These are phyloP conservation scores for Lasioglossum lativentre DNA, from an alignment of 2,888 invertebrate genomes.

Conservation along the genomic window DNA sequence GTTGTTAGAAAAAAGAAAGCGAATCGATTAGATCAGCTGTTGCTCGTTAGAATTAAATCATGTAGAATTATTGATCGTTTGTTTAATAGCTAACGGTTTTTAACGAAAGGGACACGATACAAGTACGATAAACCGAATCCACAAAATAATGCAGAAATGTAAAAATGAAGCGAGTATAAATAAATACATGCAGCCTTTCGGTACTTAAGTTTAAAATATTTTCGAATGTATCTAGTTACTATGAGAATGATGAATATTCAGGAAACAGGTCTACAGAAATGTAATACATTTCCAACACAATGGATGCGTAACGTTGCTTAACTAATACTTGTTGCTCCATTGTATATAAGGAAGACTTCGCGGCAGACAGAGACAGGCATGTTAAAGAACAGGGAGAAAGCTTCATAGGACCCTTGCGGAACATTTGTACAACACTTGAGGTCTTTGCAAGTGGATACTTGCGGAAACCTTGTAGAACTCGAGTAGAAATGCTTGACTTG, in stretches of 20 bases:
- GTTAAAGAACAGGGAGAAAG: slow-evolving; percentile 12
- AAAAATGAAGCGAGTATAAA: too few species aligned
- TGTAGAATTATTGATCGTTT: not conserved
- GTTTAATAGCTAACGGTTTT: not conserved
- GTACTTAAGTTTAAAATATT: not conserved
- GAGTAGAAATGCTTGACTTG: slow-evolving; percentile 8
- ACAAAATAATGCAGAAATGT: not conserved
- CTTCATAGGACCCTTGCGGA: slow-evolving; percentile 20
- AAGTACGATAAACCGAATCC: too few species aligned
- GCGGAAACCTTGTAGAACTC: slow-evolving; percentile 10
- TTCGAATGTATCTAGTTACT: not conserved
- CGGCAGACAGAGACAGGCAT: not conserved
- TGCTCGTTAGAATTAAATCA: slow-evolving; percentile 8
- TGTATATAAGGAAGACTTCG: not conserved
- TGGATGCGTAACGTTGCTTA: not conserved
- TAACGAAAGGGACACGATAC: too few species aligned
- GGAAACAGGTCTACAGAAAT: not conserved
- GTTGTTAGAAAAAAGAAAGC: not conserved
- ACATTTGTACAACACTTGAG: slow-evolving; percentile 39
- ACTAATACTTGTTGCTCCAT: slow-evolving; percentile 13
- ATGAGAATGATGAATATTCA: not conserved
- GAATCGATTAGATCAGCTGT: not conserved
- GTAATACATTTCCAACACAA: not conserved
- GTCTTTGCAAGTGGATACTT: slow-evolving; percentile 30
- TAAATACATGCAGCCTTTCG: too few species aligned